Evolutionary conservation across 1,140 invertebrate species (phyloP).

Genomic region (Pachyrhynchus sulphureomaculatus): DNA sequence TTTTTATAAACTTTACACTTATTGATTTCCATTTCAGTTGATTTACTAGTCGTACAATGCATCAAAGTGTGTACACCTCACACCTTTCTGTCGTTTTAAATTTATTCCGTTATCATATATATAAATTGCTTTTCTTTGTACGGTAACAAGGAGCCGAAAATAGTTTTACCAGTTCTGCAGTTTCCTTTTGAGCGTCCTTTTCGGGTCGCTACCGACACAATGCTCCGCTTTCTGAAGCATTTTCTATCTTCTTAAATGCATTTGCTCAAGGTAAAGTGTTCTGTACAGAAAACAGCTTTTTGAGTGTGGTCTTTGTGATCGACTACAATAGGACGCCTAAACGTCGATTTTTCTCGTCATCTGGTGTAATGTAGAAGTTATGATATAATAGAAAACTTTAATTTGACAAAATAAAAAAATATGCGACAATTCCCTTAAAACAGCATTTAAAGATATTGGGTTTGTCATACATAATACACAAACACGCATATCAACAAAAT

Average conservation of each 20-base stretch:
- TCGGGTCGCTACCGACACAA: conserved; percentile 1
- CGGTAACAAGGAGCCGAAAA: conserved; percentile 3
- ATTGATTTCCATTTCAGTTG: no score
- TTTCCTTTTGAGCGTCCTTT: conserved; percentile 19
- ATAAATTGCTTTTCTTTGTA: conserved; percentile 24
- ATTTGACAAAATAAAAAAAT: no score
- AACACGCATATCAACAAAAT: no score
- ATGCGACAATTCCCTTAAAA: no score
- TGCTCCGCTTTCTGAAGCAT: conserved; percentile 9
- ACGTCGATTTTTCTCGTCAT: not conserved
- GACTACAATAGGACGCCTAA: not conserved
- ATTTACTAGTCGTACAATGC: no score
- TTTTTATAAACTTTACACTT: no score
- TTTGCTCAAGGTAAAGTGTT: conserved; percentile 17
- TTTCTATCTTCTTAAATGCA: conserved; percentile 25
- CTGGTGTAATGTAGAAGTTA: not conserved
- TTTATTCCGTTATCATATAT: conserved; percentile 22
- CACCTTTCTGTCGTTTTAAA: conserved; percentile 7
- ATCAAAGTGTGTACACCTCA: not conserved
- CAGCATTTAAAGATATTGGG: no score
- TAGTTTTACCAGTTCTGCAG: conserved; percentile 18
- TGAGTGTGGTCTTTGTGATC: conserved; percentile 1
- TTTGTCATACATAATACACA: no score
- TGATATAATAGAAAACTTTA: no score
- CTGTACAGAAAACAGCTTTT: conserved; percentile 19